These are phyloP conservation scores for Drosophila persimilis DNA, from an alignment of 1,140 invertebrate genomes.

Conservation along the genomic window DNA sequence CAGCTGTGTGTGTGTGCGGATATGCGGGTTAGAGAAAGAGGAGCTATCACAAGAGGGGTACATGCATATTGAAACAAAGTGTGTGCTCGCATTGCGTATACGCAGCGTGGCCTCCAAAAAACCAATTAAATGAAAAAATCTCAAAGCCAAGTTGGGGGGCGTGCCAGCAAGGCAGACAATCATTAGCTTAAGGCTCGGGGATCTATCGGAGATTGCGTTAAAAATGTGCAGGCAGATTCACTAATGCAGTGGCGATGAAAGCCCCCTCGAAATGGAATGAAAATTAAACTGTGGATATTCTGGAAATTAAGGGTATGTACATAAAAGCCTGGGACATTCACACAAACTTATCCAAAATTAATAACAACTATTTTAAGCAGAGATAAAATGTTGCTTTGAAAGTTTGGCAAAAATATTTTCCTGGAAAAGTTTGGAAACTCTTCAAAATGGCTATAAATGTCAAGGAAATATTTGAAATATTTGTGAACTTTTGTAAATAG, in stretches of 20 bases:
- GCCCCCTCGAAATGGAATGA: neutral
- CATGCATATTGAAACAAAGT: conserved; percentile 80
- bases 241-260: neutral
- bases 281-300: no score
- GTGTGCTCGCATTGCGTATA: conserved; percentile 70
- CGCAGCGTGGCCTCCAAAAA: conserved; percentile 51
- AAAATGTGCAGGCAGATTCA: neutral
- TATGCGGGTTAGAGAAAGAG: no score
- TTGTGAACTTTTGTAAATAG: no score
- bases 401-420: no score
- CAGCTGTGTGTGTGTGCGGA: conserved; percentile 13
- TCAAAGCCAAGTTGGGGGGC: conserved; percentile 3
- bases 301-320: no score
- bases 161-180: conserved; percentile 33
- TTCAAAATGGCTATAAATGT: no score
- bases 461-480: no score
- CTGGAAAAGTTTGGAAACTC: no score
- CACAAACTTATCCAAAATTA: no score
- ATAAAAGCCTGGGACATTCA: no score
- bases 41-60: neutral
- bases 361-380: no score
- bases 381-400: no score
- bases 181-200: conserved; percentile 52
- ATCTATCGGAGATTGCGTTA: neutral
- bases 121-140: conserved; percentile 35